Evolutionary conservation across 2,113 vertebrate genomes (phyloP), one percentile per base, ranked within the genome.

Genomic region (Nyctibius bracteatus): DNA sequence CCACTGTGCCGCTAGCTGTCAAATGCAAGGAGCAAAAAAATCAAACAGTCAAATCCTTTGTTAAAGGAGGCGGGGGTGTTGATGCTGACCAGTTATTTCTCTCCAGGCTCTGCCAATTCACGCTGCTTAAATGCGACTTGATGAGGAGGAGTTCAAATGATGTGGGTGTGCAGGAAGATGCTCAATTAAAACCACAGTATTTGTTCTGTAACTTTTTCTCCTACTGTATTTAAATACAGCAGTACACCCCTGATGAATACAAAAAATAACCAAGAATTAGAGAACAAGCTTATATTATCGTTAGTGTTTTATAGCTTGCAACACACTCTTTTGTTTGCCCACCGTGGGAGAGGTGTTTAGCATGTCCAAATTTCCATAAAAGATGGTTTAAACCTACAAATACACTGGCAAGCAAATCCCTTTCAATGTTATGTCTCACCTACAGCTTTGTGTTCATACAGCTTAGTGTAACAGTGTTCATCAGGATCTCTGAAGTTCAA

Each of bases 1-100:
- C 21, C 4, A 0, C 20, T 88, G 35, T 8, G 35, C 46, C 2
- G 0, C 9, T 57, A n/a, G 10, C 31, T 67, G n/a, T 78, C 27
- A 67, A 55, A 71, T 23, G 21, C 5, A 41, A 75, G n/a, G 6
- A 65, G 23, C 1, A 58, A 43, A 89, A 81, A 58, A 79, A 61
- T 33, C 24, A 39, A 73, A 10, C 15, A 59, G 20, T 11, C 17
- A 71, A 71, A 68, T 63, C 30, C n/a, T 71, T 81, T 81, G 14
- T 79, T 72, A 72, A 67, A 82, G 28, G 44, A 75, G n/a, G 17
- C 0, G 0, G 27, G 58, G 31, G 31, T 82, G 49, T 14, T 65
- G 37, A 68, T 49, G 31, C 30, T 33, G 25, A 87, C 37, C 33
- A 87, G 16, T 8, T 77, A 31, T 91, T 91, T 92, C 59, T 92